phyloP scores from a whole-genome alignment of 2,113 vertebrate species.

The Sylvia atricapilla region DNA sequence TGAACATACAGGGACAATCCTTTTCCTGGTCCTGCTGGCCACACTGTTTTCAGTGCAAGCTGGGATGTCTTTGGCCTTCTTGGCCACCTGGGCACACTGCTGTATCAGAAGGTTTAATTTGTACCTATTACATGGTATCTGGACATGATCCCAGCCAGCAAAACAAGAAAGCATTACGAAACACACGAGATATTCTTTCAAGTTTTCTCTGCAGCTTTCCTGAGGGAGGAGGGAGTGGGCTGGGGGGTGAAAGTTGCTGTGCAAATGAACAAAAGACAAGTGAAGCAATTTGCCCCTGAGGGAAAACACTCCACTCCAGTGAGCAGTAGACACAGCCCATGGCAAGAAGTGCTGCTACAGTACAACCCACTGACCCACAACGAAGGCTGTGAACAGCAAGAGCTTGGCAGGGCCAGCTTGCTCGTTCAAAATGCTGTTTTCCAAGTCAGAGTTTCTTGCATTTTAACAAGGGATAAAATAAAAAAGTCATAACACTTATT shows the following conservation, averaged over 20 bases:
- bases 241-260: background rate
- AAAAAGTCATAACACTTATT: constrained; percentile 8
- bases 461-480: constrained; percentile 48
- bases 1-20: background rate
- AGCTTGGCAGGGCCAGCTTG: background rate
- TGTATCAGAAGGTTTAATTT: background rate
- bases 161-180: background rate
- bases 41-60: background rate
- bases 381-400: background rate
- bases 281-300: background rate
- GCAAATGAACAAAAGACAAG: background rate
- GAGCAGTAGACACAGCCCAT: background rate
- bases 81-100: background rate
- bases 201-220: background rate
- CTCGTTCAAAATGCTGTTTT: constrained; percentile 50
- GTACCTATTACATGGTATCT: background rate
- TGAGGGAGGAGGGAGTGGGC: background rate
- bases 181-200: background rate
- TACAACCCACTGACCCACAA: background rate
- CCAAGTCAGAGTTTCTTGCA: constrained; percentile 1
- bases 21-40: background rate
- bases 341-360: background rate
- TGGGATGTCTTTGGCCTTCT: background rate
- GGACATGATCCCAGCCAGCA: background rate
- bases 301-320: background rate